These are phyloP conservation scores for Champsocephalus esox DNA, from an alignment of 2,797 vertebrate species.

Conservation along the genomic window DNA sequence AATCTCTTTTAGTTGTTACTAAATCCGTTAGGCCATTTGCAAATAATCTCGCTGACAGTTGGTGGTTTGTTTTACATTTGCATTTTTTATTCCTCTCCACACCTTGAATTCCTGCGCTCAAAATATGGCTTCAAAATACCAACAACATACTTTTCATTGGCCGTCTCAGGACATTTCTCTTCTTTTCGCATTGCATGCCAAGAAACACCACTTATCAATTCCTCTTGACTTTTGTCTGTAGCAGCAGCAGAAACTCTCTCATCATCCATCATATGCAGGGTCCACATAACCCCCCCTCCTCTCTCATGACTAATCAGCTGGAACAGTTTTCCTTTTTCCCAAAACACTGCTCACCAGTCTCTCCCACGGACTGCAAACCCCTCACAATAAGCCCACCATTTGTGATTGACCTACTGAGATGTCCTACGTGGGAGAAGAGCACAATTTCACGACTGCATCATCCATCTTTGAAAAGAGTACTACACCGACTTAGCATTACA, in stretches of 20 bases:
- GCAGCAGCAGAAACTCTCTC: constrained; percentile 40
- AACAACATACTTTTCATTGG: background rate
- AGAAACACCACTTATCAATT: constrained; percentile 72
- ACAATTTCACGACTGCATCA: background rate
- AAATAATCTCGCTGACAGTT: constrained; percentile 4
- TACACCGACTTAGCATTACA: background rate
- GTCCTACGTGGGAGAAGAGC: background rate
- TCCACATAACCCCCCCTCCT: constrained; percentile 40
- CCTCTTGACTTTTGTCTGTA: constrained; percentile 53
- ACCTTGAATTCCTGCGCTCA: background rate
- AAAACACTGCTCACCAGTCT: constrained; percentile 29
- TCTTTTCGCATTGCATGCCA: background rate
- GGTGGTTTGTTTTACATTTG: constrained; percentile 17
- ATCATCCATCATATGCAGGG: constrained; percentile 68
- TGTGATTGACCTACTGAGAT: constrained; percentile 4
- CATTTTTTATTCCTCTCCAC: background rate
- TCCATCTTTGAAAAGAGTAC: background rate
- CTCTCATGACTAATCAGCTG: constrained; percentile 72
- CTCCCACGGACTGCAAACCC: constrained; percentile 41
- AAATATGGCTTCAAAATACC: constrained; percentile 1
- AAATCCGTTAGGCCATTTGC: constrained; percentile 26
- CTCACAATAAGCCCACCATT: constrained; percentile 27
- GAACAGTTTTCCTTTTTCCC: constrained; percentile 54
- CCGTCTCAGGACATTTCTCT: background rate
- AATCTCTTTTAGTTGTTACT: constrained; percentile 23